These are phyloP conservation scores for Suncus etruscus DNA, from an alignment of 2,113 vertebrate genomes.

Conservation along the genomic window DNA sequence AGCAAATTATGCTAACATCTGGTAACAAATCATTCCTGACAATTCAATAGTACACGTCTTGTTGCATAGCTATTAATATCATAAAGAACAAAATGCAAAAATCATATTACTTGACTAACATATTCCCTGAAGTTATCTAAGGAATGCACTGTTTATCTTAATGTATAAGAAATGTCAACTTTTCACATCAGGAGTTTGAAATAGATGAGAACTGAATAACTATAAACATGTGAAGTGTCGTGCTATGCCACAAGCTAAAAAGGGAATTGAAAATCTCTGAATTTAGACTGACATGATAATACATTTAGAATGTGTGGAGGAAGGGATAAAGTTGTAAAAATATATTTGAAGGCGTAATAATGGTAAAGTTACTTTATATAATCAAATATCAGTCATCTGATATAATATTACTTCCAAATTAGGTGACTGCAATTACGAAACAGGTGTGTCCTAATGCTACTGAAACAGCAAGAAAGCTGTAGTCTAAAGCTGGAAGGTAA, in stretches of 20 bases:
- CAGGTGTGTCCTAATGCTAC: neutral
- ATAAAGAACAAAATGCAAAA: slow-evolving; percentile 84
- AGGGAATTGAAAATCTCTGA: slow-evolving; percentile 42
- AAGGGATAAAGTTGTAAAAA: neutral
- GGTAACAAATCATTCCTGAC: slow-evolving; percentile 88
- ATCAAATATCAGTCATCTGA: neutral
- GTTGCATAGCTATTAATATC: slow-evolving; percentile 88
- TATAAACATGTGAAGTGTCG: slow-evolving; percentile 61
- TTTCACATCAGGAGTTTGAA: slow-evolving; percentile 71
- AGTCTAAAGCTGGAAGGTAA: neutral
- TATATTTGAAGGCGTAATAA: neutral
- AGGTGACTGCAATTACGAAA: neutral
- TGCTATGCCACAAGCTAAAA: slow-evolving; percentile 28
- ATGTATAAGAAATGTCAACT: slow-evolving; percentile 80
- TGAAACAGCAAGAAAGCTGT: neutral
- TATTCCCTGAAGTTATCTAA: slow-evolving; percentile 69
- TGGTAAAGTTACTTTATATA: neutral
- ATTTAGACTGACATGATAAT: neutral
- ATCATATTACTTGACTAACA: slow-evolving; percentile 75
- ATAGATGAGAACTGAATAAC: slow-evolving; percentile 74
- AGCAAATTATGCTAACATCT: slow-evolving; percentile 89
- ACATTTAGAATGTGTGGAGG: neutral
- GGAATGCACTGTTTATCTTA: slow-evolving; percentile 78
- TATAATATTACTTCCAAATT: neutral
- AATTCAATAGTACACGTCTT: slow-evolving; percentile 86